Evolutionary conservation across 2,113 vertebrate species (phyloP).

Genomic region (Parus major): DNA sequence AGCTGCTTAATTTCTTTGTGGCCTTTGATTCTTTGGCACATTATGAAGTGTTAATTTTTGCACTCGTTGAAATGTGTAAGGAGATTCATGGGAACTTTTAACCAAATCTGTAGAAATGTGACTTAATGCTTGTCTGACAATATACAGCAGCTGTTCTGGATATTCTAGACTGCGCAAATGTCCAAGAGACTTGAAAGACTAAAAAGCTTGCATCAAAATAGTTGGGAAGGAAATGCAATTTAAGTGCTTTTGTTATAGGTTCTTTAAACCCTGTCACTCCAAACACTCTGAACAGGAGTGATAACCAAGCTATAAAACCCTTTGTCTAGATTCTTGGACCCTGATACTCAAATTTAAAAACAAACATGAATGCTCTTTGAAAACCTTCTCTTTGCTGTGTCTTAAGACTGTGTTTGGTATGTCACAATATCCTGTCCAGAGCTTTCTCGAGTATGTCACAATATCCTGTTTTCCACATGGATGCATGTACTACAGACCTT

Average conservation of each 20-base stretch:
- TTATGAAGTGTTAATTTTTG: slow-evolving; percentile 40
- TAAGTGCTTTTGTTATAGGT: background rate
- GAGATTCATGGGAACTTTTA: slow-evolving; percentile 10
- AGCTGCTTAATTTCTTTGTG: slow-evolving; percentile 22
- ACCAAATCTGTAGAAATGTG: background rate
- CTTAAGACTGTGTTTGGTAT: background rate
- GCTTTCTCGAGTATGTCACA: background rate
- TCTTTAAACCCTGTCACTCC: background rate
- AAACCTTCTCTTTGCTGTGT: background rate
- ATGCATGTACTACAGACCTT: background rate
- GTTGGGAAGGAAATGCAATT: background rate
- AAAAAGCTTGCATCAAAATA: background rate
- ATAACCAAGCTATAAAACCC: background rate
- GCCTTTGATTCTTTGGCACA: slow-evolving; percentile 33
- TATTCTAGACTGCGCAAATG: background rate
- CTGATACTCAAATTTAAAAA: background rate
- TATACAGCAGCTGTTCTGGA: background rate
- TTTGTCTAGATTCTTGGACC: background rate
- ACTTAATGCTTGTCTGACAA: background rate
- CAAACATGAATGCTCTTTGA: background rate
- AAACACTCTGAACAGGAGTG: background rate
- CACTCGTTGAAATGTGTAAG: background rate
- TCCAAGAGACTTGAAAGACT: background rate
- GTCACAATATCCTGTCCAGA: background rate
- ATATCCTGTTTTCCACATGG: slow-evolving; percentile 3